These are phyloP conservation scores for Ecdyonurus torrentis DNA, from an alignment of 2,888 invertebrate species.

Conservation along the genomic window DNA sequence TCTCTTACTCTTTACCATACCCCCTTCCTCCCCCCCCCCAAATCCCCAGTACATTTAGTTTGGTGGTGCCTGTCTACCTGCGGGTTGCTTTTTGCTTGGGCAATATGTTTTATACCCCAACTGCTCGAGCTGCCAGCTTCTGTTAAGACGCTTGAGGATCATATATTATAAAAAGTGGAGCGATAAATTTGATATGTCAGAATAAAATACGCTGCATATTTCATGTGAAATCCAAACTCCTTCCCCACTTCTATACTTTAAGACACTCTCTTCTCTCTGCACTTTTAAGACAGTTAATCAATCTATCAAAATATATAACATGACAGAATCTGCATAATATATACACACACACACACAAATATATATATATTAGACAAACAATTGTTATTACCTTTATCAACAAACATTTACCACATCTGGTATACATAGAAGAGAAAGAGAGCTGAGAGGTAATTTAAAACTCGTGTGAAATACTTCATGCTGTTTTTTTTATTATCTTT, in stretches of 20 bases:
- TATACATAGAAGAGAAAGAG: too few relatives aligned
- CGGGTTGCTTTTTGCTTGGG: too few relatives aligned
- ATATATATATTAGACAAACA: background rate
- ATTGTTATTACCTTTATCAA: background rate
- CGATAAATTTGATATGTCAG: constrained; percentile 4
- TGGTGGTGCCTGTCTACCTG: too few relatives aligned
- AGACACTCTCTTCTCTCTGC: too few relatives aligned
- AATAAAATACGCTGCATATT: constrained; percentile 1
- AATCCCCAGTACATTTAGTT: too few relatives aligned
- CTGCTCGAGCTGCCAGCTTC: background rate
- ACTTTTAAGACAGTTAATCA: background rate
- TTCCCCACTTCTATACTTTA: background rate
- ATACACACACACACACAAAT: too few relatives aligned
- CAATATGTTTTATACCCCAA: background rate
- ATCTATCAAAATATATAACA: background rate
- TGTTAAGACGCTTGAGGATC: constrained; percentile 1
- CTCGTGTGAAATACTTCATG: too few relatives aligned
- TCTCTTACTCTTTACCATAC: too few relatives aligned
- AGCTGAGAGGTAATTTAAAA: too few relatives aligned
- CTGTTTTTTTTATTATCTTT: too few relatives aligned
- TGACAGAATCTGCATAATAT: background rate
- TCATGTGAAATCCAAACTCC: background rate
- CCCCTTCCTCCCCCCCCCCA: too few relatives aligned
- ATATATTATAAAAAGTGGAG: constrained; percentile 3
- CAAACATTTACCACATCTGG: too few relatives aligned